Conservation (phyloP, 64 coral and sea anemone species). For the Stichodactyla mertensii region DNA sequence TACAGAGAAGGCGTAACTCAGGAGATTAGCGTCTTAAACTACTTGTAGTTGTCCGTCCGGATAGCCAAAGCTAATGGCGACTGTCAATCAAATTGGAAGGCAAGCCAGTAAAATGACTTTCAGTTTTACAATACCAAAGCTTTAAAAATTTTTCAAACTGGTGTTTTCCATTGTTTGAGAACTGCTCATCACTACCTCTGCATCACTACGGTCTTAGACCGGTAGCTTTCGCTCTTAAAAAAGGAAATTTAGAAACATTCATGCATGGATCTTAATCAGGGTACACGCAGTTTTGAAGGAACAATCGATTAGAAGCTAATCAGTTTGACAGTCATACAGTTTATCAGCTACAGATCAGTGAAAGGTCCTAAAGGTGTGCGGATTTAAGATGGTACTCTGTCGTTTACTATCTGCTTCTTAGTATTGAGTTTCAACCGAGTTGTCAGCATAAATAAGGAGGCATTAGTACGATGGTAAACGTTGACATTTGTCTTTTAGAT, state of each 20-base stretch:
- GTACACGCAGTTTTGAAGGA: background rate
- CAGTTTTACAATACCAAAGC: too few species aligned
- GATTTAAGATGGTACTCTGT: background rate
- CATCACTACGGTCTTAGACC: too few species aligned
- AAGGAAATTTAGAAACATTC: background rate
- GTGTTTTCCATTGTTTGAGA: too few species aligned
- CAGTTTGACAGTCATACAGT: background rate
- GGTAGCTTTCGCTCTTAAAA: too few species aligned
- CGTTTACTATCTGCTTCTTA: background rate
- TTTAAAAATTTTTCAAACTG: too few species aligned
- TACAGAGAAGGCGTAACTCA: slow-evolving; percentile 11
- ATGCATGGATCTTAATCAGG: background rate
- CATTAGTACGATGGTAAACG: background rate
- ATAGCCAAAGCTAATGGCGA: background rate
- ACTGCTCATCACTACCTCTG: too few species aligned
- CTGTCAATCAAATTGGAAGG: background rate
- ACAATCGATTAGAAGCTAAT: background rate
- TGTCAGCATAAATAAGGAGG: background rate
- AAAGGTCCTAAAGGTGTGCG: slow-evolving; percentile 2
- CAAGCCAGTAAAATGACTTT: too few species aligned
- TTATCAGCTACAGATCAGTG: background rate
- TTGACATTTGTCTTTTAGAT: background rate
- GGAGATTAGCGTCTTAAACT: background rate
- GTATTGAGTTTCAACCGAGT: background rate
- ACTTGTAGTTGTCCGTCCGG: background rate